Conservation (phyloP, 2,888 invertebrate species). For the Encarsia formosa region DNA sequence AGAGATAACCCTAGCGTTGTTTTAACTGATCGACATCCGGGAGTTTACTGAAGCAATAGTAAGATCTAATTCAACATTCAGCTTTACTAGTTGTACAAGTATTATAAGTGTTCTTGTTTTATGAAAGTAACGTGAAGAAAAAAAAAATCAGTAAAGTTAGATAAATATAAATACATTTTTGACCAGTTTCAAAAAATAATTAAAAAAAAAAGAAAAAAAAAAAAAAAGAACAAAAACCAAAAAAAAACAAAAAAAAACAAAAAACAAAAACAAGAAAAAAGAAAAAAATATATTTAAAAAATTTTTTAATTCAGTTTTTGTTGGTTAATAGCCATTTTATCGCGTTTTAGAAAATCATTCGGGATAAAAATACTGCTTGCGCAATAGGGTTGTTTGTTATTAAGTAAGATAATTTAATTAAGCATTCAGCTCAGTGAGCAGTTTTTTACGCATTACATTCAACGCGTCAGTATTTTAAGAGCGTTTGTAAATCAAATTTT, state of each 20-base stretch:
- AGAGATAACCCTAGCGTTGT: slow-evolving; percentile 33
- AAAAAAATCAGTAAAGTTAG: slow-evolving; percentile 30
- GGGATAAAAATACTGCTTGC: slow-evolving; percentile 24
- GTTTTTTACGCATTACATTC: slow-evolving; percentile 24
- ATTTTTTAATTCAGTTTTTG: too few relatives aligned
- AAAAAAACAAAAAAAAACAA: slow-evolving; percentile 29
- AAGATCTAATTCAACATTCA: slow-evolving; percentile 34
- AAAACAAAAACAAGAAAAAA: slow-evolving; percentile 20
- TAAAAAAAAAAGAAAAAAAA: slow-evolving; percentile 13
- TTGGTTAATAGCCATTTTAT: slow-evolving; percentile 25
- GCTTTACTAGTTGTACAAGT: slow-evolving; percentile 43
- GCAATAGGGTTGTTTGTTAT: slow-evolving; percentile 15
- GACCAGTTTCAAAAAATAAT: slow-evolving; percentile 41
- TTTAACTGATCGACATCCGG: slow-evolving; percentile 40
- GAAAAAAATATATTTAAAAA: neutral
- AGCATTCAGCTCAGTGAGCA: slow-evolving; percentile 18
- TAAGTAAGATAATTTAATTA: slow-evolving; percentile 9
- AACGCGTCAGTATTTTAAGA: slow-evolving; percentile 41
- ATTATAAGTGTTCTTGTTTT: slow-evolving; percentile 44
- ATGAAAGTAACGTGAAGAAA: slow-evolving; percentile 41
- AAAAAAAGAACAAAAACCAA: too few relatives aligned
- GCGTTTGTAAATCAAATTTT: slow-evolving; percentile 50
- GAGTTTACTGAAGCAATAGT: slow-evolving; percentile 48
- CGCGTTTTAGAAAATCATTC: slow-evolving; percentile 25
- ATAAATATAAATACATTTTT: slow-evolving; percentile 34